A percentile compares a stretch with the other conserved stretches of the same genome.
phyloP scores from a whole-genome alignment of 2,113 vertebrate species.

The Gobius niger region DNA sequence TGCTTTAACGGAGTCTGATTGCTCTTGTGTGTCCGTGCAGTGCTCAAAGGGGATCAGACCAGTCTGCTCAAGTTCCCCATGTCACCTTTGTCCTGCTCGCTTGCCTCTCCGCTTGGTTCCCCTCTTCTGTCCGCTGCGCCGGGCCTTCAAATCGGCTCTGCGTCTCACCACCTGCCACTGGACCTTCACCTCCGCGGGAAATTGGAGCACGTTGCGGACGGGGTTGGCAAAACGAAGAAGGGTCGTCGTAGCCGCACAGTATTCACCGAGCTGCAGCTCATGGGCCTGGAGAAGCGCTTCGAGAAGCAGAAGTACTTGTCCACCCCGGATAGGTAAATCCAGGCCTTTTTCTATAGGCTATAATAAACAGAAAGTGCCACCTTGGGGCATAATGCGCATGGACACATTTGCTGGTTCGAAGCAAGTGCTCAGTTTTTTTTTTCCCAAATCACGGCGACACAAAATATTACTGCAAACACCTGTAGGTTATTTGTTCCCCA shows the following conservation, averaged over 20 bases:
- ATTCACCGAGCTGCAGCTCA: constrained; percentile 97
- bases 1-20: background rate
- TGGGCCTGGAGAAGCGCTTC: constrained; percentile 98
- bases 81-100: constrained; percentile 86
- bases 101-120: constrained; percentile 80
- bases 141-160: constrained; percentile 79
- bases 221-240: constrained; percentile 87
- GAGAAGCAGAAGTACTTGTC: constrained; percentile 99
- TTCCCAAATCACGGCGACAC: too few species aligned
- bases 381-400: background rate
- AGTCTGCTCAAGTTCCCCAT: constrained; percentile 94
- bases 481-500: too few species aligned
- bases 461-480: too few species aligned
- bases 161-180: constrained; percentile 87
- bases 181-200: constrained; percentile 96
- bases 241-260: constrained; percentile 96
- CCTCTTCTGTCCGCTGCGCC: constrained; percentile 85
- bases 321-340: constrained; percentile 90
- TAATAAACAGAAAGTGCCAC: background rate
- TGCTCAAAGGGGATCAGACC: constrained; percentile 90
- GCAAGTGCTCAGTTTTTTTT: too few species aligned
- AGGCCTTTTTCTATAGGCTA: background rate
- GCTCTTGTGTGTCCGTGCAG: constrained; percentile 40
- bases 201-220: constrained; percentile 83
- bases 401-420: too few species aligned